Evolutionary conservation across 2,888 invertebrate species (phyloP), one percentile per base, ranked within the genome.

Genomic region (Empis stercorea): DNA sequence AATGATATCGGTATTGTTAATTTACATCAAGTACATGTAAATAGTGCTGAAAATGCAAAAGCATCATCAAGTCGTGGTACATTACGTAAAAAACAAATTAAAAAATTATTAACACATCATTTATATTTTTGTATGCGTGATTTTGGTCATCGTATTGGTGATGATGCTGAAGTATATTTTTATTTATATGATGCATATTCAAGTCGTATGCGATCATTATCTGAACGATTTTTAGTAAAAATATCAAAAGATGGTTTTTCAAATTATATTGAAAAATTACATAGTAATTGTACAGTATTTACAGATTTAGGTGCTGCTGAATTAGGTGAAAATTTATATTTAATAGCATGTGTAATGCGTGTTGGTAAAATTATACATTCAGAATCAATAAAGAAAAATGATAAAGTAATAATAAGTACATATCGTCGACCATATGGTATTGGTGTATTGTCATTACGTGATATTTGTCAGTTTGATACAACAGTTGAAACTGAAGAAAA

Each of bases 241-340:
- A 86, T 92, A 67, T 86, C 87, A 54, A 87, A 87, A 66, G 88
- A 91, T 60, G 92, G 91, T 13, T 87, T 89, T 70, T 86, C 89
- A 14, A 87, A 87, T 67, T 87, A 91, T 65, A 80, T 88, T 52
- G 89, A 91, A 60, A 84, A 88, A 61, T 69, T 89, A 57, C 84
- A 88, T 64, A 86, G 85, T 59, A 88, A 88, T 65, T 88, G 88
- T 64, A 89, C 89, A 17, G 79, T 93, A 48, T 93, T 93, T 66
- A 88, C 89, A 16, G 82, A 75, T 56, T 57, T 79, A 58, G 92
- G 92, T 44, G 83, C 80, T 54, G 79, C 85, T 38, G 94, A 94
- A 66, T 75, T 92, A 46, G 80, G 80, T 47, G 80, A 84, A 50
- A 92, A 94, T 59, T 74, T 93, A 20, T 92, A 85, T 73, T 74